Evolutionary conservation across 2,797 vertebrate species (phyloP), one percentile per base, ranked within the genome.

Genomic region (Mus spretus): DNA sequence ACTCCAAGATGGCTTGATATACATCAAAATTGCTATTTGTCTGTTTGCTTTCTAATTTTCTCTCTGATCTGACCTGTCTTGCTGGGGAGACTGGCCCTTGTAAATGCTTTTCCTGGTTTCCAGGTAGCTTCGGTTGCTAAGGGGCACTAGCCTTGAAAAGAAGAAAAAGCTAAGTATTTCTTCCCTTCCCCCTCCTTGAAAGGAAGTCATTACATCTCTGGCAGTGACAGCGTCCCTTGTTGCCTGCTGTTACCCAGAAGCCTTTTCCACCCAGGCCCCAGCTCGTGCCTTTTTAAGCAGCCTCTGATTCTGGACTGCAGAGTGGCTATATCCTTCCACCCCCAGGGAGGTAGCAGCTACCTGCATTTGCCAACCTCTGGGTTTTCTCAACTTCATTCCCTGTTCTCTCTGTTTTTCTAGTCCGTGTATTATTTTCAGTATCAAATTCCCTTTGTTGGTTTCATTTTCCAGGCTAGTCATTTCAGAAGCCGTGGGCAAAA

Each of bases 361-460:
- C 86, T 90, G 57, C 28, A 67, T 28, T 80, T 78, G 78, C n/a
- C 59, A 57, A 75, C 65, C 34, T 84, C 70, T 89, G 74, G 3
- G 3, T 82, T 86, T 89, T 83, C 82, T 95, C 50, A 13, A 37
- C 37, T 88, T 84, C 37, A 3, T 44, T 77, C 57, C 31, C 80
- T 74, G 77, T 13, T 78, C 34, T 82, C 82, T 93, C 57, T 79
- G 50, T 24, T 44, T 95, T 90, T 81, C 59, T 90, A 86, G 80
- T 80, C 50, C 55, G 15, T 57, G 31, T n/a, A 44, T 88, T 90
- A 37, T 57, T 89, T 90, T 26, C 70, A 93, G 53, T 87, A 57
- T 70, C 90, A 86, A 84, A 80, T 87, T 94, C 37, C 31, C 72
- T 57, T 53, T 72, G 50, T n/a, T 84, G 65, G 57, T 90, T 96